Base-by-base conservation (phyloP, 2,888 invertebrate species). In the Drosophila peninsularis region DNA sequence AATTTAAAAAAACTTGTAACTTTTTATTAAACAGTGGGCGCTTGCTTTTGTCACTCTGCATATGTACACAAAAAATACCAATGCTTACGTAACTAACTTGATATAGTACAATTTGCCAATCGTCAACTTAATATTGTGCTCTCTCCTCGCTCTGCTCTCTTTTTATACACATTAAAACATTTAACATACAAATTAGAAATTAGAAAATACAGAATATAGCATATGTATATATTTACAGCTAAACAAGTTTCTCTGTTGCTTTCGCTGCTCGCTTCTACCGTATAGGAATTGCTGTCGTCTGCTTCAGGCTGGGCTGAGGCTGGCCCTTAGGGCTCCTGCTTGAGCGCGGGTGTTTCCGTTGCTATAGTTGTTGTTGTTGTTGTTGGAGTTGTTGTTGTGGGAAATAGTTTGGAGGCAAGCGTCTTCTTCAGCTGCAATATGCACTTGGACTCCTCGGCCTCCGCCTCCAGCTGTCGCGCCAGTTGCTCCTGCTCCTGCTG, bases 21-120 rank as follows among this genome's bases (percentile, higher is more conserved):
- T 88, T 84, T 83, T 84, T 84, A 84, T 84, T 78, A 82, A 84
- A 88, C 88, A 88, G 72, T 82, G 77, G 82, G 77, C 72, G 67
- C 63, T 69, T 80, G 49, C 50, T 37, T 44, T 64, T 62, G 52
- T 71, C 49, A 32, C 32, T 49, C 70, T 65, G 67, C 61, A 63
- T 70, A 72, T 81, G 68, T 63, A 83, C 66, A 65, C 81, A 85
- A 70, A 70, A 75, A 82, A 82, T 76, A 82, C 82, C 88, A 82
- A 88, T 82, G 66, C 88, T 84, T 87, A 88, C 55, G 66, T 52
- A 73, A 76, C 70, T 67, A 73, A 70, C 61, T 45, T 47, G 63
- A 79, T 80, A 67, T 74, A 52, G 62, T 65, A 71, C 70, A 75
- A 72, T 58, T 56, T 74, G 86, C 82, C 82, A 82, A 83, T 83